Conservation (phyloP, 2,113 vertebrate genomes). For the Brachyhypopomus gauderio region DNA sequence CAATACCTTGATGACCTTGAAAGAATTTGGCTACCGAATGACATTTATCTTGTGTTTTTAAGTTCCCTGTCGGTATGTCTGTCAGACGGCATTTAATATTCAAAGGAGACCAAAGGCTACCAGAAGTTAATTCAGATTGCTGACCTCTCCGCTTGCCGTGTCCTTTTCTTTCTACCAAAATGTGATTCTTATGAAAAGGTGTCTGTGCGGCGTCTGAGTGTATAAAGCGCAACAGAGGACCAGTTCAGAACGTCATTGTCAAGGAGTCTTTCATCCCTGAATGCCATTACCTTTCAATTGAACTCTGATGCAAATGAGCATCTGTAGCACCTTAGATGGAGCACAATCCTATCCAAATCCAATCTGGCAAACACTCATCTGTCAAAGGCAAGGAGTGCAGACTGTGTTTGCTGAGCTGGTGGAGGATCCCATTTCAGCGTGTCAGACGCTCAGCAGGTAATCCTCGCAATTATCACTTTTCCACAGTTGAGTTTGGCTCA, state of each 20-base stretch:
- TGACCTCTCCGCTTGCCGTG: neutral
- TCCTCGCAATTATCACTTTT: constrained; percentile 29
- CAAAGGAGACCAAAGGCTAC: neutral
- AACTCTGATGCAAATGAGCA: constrained; percentile 49
- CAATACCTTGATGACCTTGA: neutral
- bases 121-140: constrained; percentile 11
- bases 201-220: neutral
- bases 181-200: constrained; percentile 15
- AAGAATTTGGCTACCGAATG: neutral
- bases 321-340: constrained; percentile 48
- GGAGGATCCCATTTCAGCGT: constrained; percentile 20
- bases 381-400: constrained; percentile 40
- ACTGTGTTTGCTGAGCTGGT: constrained; percentile 36
- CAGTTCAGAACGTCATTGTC: constrained; percentile 17
- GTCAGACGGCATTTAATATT: neutral
- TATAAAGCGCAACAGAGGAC: constrained; percentile 1
- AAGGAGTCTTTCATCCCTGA: constrained; percentile 38
- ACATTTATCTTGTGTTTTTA: neutral
- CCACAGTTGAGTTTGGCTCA: constrained; percentile 28
- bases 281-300: constrained; percentile 29
- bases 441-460: constrained; percentile 30
- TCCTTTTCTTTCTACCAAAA: constrained; percentile 5
- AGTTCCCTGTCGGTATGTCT: neutral
- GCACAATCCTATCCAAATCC: constrained; percentile 45
- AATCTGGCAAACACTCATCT: constrained; percentile 50